Conservation (phyloP, 2,113 vertebrate species). For the Pseudonaja textilis region DNA sequence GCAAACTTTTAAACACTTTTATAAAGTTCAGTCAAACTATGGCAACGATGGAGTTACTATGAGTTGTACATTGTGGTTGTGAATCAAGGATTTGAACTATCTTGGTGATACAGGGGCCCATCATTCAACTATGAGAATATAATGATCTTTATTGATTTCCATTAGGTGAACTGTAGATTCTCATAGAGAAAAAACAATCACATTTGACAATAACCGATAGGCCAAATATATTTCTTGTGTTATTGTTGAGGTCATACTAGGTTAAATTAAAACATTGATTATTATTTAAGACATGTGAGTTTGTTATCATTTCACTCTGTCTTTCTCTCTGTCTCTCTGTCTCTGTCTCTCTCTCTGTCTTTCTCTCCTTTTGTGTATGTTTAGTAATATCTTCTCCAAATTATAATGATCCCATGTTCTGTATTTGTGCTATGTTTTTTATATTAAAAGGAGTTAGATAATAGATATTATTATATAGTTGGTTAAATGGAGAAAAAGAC, state of each 20-base stretch:
- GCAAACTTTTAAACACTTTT: background rate
- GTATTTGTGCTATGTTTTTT: background rate
- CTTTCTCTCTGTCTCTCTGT: too few relatives aligned
- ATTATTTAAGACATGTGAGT: background rate
- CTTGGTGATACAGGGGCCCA: background rate
- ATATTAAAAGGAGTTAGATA: background rate
- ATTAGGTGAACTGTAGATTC: background rate
- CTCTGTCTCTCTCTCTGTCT: too few relatives aligned
- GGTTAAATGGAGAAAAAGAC: background rate
- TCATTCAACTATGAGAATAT: background rate
- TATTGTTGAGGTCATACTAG: background rate
- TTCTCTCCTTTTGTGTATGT: background rate
- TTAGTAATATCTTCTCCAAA: background rate
- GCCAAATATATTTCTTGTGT: background rate
- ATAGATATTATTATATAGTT: background rate
- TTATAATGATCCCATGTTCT: background rate
- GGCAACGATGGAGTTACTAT: background rate
- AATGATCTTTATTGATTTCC: background rate
- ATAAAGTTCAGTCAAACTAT: background rate
- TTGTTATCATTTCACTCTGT: background rate
- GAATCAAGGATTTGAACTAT: background rate
- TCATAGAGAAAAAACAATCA: background rate
- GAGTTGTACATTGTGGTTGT: background rate
- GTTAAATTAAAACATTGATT: slow-evolving; percentile 8
- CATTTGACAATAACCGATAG: background rate